These are phyloP conservation scores for Pilophorus perplexus DNA, from an alignment of 2,888 invertebrate species.

Conservation along the genomic window DNA sequence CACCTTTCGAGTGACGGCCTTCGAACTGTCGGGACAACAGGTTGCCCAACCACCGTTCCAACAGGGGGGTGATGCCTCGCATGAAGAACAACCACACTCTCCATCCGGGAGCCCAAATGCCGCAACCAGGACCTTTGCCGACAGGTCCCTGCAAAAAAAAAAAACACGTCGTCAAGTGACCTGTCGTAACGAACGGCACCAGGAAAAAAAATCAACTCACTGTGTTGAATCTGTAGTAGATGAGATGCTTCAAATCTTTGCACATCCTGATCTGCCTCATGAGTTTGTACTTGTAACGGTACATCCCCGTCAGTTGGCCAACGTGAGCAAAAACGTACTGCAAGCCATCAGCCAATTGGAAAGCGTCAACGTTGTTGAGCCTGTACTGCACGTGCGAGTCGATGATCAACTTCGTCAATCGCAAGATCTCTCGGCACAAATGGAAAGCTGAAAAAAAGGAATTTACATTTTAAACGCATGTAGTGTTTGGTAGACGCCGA, in stretches of 20 bases:
- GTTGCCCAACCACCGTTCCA: conserved; percentile 99
- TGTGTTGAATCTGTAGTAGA: conserved; percentile 98
- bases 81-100: conserved; percentile 99
- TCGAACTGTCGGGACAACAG: conserved; percentile 97
- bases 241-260: conserved; percentile 98
- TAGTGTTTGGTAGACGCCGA: too few relatives aligned
- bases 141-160: conserved; percentile 75
- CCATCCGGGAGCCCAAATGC: conserved; percentile 99
- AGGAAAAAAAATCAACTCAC: too few relatives aligned
- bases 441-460: conserved; percentile 85
- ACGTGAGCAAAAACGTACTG: conserved; percentile 99
- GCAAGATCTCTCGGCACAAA: conserved; percentile 95
- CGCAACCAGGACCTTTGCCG: conserved; percentile 97
- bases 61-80: conserved; percentile 95
- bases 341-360: conserved; percentile 94
- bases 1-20: conserved; percentile 98
- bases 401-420: conserved; percentile 96
- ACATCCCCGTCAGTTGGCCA: conserved; percentile 99
- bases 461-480: too few relatives aligned
- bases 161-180: not conserved
- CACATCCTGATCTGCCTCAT: conserved; percentile 99
- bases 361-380: conserved; percentile 98
- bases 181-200: not conserved
- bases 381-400: conserved; percentile 99
- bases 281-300: conserved; percentile 96